A percentile compares a stretch with the other conserved stretches of the same genome.
These are phyloP conservation scores for Ivindomyrus marchei DNA, from an alignment of 2,113 vertebrate species.

Conservation along the genomic window DNA sequence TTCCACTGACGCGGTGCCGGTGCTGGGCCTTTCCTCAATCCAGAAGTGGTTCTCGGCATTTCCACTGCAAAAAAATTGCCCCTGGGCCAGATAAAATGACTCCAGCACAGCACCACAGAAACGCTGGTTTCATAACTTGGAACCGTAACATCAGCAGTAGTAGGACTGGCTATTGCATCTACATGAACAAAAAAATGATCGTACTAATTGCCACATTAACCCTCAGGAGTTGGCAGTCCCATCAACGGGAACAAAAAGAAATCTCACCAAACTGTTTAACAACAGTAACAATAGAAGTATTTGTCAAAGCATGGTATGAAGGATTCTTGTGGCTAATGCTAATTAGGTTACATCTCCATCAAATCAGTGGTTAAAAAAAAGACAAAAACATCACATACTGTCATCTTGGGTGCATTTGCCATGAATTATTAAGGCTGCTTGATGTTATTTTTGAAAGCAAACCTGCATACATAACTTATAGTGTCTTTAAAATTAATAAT, in stretches of 20 bases:
- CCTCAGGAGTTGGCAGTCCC: too few relatives aligned
- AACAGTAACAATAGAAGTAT: background rate
- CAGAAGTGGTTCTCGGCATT: background rate
- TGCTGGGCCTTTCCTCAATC: background rate
- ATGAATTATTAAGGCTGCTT: background rate
- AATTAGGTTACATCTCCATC: background rate
- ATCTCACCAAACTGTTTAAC: background rate
- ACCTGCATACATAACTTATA: background rate
- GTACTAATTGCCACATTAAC: background rate
- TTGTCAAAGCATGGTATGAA: background rate
- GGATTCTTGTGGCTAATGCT: background rate
- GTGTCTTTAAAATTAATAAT: background rate
- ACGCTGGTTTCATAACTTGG: background rate
- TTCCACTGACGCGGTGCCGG: background rate
- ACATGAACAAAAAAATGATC: background rate
- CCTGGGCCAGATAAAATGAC: background rate
- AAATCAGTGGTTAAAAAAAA: background rate
- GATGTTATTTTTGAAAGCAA: background rate
- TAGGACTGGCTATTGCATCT: background rate
- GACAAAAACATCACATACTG: background rate
- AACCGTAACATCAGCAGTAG: background rate
- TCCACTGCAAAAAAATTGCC: background rate
- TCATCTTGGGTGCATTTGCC: background rate
- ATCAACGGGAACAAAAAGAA: too few relatives aligned
- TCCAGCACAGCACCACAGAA: background rate